phyloP scores from a whole-genome alignment of 2,888 invertebrate genomes.

The Drosophila mimetica region DNA sequence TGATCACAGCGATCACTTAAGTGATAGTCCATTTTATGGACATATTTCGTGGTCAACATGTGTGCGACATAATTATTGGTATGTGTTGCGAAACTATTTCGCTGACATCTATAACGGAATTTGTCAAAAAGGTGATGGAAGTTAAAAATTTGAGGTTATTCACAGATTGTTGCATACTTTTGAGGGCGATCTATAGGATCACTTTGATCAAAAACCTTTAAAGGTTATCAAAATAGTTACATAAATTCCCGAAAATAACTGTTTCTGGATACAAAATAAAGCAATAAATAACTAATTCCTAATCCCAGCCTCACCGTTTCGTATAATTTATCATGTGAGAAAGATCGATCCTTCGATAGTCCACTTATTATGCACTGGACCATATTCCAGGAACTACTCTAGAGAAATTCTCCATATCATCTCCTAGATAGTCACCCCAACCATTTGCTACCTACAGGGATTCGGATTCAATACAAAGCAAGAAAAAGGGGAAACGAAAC shows the following conservation, averaged over 20 bases:
- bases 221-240: background rate
- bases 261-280: background rate
- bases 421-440: slow-evolving; percentile 19
- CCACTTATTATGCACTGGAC: slow-evolving; percentile 12
- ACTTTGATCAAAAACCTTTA: too few relatives aligned
- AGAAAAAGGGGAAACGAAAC: slow-evolving; percentile 18
- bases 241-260: background rate
- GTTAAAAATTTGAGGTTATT: slow-evolving; percentile 18
- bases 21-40: slow-evolving; percentile 76
- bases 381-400: slow-evolving; percentile 22
- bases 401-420: slow-evolving; percentile 13
- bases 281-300: slow-evolving; percentile 20
- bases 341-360: slow-evolving; percentile 40
- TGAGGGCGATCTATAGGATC: background rate
- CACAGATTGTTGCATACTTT: slow-evolving; percentile 48
- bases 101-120: slow-evolving; percentile 68
- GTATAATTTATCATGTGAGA: slow-evolving; percentile 39
- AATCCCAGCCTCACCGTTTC: slow-evolving; percentile 16
- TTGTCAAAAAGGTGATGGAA: slow-evolving; percentile 39
- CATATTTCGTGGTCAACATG: slow-evolving; percentile 69
- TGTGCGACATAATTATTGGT: slow-evolving; percentile 76
- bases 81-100: slow-evolving; percentile 64
- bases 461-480: slow-evolving; percentile 14
- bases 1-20: slow-evolving; percentile 62
- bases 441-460: slow-evolving; percentile 45